A percentile compares a stretch with the other conserved stretches of the same genome.
phyloP scores from a whole-genome alignment of 1,140 invertebrate genomes.

The Drosophila navojoa region DNA sequence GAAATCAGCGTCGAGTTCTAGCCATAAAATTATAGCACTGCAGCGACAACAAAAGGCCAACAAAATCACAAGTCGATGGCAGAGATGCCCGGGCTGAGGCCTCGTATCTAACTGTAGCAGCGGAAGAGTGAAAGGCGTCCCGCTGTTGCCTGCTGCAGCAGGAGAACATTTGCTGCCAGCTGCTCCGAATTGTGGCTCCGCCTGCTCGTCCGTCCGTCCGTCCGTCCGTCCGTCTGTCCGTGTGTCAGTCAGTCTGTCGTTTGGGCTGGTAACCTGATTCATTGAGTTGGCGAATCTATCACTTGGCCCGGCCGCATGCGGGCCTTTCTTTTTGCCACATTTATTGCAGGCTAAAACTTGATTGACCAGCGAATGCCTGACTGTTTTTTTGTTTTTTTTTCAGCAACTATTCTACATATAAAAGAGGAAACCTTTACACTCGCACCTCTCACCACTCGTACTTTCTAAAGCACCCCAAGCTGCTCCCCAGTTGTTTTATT shows the following conservation, averaged over 20 bases:
- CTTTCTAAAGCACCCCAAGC: conserved; percentile 63
- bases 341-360: conserved; percentile 51
- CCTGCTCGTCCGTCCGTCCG: conserved; percentile 9
- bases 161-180: conserved; percentile 46
- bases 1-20: conserved; percentile 57
- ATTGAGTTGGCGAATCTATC: conserved; percentile 66
- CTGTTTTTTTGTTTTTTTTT: not conserved
- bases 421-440: conserved; percentile 13
- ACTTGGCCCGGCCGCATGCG: conserved; percentile 44
- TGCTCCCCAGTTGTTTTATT: conserved; percentile 65
- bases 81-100: conserved; percentile 13
- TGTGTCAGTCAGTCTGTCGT: conserved; percentile 11
- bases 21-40: conserved; percentile 51
- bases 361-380: conserved; percentile 52
- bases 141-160: not conserved
- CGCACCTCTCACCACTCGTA: conserved; percentile 32
- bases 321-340: conserved; percentile 65
- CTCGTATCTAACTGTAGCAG: conserved; percentile 30
- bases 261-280: conserved; percentile 67
- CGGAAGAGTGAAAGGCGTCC: conserved; percentile 62
- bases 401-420: conserved; percentile 31
- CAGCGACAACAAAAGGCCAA: conserved; percentile 41
- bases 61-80: conserved; percentile 50
- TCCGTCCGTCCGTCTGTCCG: conserved; percentile 2
- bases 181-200: conserved; percentile 44